A percentile compares a stretch with the other conserved stretches of the same genome.
These are phyloP conservation scores for Hetaerina titia DNA, from an alignment of 2,888 invertebrate genomes.

Conservation along the genomic window DNA sequence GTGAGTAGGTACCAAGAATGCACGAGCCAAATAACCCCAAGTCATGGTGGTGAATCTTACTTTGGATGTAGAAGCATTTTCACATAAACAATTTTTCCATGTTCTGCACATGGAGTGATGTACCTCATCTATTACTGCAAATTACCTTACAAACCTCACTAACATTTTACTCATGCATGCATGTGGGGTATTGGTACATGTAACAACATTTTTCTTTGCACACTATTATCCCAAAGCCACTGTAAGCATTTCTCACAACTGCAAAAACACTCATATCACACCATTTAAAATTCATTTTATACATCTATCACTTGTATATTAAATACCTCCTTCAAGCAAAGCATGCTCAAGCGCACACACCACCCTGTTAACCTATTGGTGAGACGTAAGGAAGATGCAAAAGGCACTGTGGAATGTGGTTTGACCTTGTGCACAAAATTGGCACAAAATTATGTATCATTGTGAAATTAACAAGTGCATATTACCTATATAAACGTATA, in stretches of 20 bases:
- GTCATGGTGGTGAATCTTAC: too few species aligned
- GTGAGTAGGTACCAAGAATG: too few species aligned
- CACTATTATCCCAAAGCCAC: neutral
- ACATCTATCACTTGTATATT: neutral
- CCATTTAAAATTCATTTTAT: neutral
- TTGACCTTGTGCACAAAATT: neutral
- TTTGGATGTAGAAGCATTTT: too few species aligned
- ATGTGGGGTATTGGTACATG: neutral
- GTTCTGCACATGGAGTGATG: too few species aligned
- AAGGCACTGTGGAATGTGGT: constrained; percentile 56
- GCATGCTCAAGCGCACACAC: constrained; percentile 31
- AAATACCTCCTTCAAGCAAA: constrained; percentile 29
- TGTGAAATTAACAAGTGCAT: constrained; percentile 24
- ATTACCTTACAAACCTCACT: too few species aligned
- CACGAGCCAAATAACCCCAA: too few species aligned
- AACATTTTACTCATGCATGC: neutral
- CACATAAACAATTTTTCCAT: too few species aligned
- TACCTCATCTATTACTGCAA: too few species aligned
- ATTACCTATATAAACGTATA: neutral
- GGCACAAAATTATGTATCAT: neutral
- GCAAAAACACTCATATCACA: neutral
- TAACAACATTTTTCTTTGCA: neutral
- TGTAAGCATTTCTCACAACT: neutral
- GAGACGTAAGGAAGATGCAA: constrained; percentile 32
- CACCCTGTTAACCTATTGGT: neutral